Percentiles rank a stretch among this genome's conserved stretches.
phyloP scores from a whole-genome alignment of 2,888 invertebrate species.

The Siphlonurus alternatus region DNA sequence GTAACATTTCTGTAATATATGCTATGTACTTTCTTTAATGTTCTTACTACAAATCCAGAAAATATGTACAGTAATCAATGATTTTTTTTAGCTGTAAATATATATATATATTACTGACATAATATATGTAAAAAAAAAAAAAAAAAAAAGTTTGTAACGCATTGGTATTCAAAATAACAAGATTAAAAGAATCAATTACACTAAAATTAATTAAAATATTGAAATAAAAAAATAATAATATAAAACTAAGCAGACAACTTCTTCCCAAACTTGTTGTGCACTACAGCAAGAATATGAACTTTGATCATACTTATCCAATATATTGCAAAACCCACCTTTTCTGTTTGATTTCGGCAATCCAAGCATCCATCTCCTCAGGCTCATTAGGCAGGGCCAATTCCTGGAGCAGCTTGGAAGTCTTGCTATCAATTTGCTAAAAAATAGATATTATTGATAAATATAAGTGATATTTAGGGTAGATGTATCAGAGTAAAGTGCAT shows the following conservation, averaged over 20 bases:
- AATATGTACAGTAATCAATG: neutral
- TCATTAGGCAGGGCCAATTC: slow-evolving; percentile 22
- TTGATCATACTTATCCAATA: too few species aligned
- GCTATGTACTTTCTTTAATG: slow-evolving; percentile 3
- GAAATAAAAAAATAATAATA: too few species aligned
- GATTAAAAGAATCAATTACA: too few species aligned
- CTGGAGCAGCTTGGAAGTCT: slow-evolving; percentile 6
- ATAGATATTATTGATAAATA: neutral
- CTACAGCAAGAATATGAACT: too few species aligned
- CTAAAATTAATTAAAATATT: too few species aligned
- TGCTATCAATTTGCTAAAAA: slow-evolving; percentile 18
- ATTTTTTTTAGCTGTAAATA: slow-evolving; percentile 9
- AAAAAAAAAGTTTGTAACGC: too few species aligned
- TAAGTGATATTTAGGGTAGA: slow-evolving; percentile 2
- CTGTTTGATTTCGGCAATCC: slow-evolving; percentile 35
- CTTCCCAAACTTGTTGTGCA: too few species aligned
- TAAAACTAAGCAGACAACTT: too few species aligned
- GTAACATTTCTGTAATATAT: neutral
- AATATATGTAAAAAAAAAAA: too few species aligned
- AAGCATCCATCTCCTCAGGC: slow-evolving; percentile 34
- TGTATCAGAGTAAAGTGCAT: too few species aligned
- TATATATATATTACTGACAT: too few species aligned
- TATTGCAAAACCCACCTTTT: slow-evolving; percentile 39
- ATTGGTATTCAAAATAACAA: too few species aligned
- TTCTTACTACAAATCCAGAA: slow-evolving; percentile 2